Evolutionary conservation across 2,113 vertebrate species (phyloP), one percentile per base, ranked within the genome.

Genomic region (Hiodon alosoides): DNA sequence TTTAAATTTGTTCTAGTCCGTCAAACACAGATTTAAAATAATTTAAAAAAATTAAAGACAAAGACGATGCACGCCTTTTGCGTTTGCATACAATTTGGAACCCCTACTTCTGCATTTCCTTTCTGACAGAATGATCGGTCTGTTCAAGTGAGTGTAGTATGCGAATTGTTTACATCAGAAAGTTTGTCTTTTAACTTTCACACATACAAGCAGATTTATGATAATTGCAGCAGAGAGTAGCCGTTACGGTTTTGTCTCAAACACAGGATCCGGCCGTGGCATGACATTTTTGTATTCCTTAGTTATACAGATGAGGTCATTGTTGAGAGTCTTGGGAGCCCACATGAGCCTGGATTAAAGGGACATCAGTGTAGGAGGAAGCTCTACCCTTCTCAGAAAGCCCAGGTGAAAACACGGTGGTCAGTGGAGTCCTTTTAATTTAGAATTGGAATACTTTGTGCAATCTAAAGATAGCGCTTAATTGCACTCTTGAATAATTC

Each of bases 341-440:
- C 74, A 69, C 61, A 67, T 67, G 31, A 66, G 48, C n/a, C 58
- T 61, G 11, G 76, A 72, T 74, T 69, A 66, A 7, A 46, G 58
- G 48, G 52, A 62, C 67, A 53, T 59, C 55, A 78, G 7, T 46
- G 8, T 11, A 17, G 4, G 68, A 65, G 62, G 7, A 16, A 8
- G 53, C 68, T 3, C 2, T 70, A 48, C 68, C 68, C 68, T 3
- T 7, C 68, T 53, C 52, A 10, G 4, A 31, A 50, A 54, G 16
- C 52, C 68, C 68, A 70, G 68, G 68, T 70, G 10, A 74, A 64
- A 74, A 72, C 16, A 51, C 55, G 7, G n/a, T 31, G 31, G 31
- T 31, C 52, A 71, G 7, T 53, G 53, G 31, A 72, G 52, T 47
- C 52, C 9, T 54, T 71, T 69, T 50, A 62, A 65, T 47, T 68